These are phyloP conservation scores for Heliornis fulica DNA, from an alignment of 2,113 vertebrate genomes.

Conservation along the genomic window DNA sequence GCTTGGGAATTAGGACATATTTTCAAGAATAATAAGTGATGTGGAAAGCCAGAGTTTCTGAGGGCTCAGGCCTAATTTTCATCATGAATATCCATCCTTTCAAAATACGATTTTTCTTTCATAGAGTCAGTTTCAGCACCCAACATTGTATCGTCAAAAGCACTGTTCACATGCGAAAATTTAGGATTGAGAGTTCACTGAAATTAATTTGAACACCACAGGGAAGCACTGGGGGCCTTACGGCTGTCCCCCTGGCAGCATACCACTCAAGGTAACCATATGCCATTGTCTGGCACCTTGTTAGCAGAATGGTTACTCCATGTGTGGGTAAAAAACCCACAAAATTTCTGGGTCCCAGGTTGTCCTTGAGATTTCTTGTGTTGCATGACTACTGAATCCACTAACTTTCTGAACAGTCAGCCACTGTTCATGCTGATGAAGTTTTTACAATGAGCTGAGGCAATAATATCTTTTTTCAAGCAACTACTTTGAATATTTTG, in stretches of 20 bases:
- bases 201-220: conserved; percentile 18
- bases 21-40: not conserved
- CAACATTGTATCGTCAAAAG: conserved; percentile 21
- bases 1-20: conserved; percentile 1
- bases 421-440: not conserved
- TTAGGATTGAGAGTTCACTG: not conserved
- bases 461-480: not conserved
- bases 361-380: not conserved
- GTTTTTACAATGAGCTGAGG: not conserved
- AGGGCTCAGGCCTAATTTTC: not conserved
- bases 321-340: not conserved
- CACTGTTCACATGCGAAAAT: not conserved
- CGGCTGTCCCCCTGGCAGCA: not conserved
- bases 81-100: conserved; percentile 14
- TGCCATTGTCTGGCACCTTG: not conserved
- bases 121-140: not conserved
- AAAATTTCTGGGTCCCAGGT: not conserved
- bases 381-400: not conserved
- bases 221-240: not conserved
- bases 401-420: not conserved
- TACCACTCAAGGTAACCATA: not conserved
- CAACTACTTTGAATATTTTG: not conserved
- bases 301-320: not conserved
- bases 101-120: conserved; percentile 17
- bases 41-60: not conserved